Base-by-base conservation (phyloP, 2,888 invertebrate species). In the Synergus itoensis region DNA sequence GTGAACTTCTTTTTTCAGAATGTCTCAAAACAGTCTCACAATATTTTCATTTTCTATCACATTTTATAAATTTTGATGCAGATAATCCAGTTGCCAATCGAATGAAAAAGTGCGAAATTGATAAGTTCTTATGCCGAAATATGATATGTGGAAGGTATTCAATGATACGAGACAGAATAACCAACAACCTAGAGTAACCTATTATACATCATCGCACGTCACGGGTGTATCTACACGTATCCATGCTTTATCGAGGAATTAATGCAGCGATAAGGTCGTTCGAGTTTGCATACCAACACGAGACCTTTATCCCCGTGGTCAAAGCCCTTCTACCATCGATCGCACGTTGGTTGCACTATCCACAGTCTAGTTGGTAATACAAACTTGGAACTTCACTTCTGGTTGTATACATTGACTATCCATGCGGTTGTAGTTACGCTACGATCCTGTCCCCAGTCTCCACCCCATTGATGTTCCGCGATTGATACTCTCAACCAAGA, bases 151-250 rank as follows among this genome's bases (percentile, higher is more conserved):
- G 18, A 67, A 43, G 43, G 7, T 45, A 45, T 45, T 67, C 1
- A 43, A 43, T 67, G 67, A 21, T 67, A 28, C 12, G n/a, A 65
- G n/a, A 65, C 4, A 67, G 67, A 43, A 67, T 67, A 67, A 67
- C 67, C 7, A 21, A 43, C 43, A 67, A 67, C 21, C 67, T 67
- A 67, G 43, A 45, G 7, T n/a, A 48, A 75, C 16, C 16, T 57
- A 75, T 75, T 57, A 75, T 75, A 48, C 53, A 75, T 75, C 75
- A 57, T 53, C 16, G 48, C n/a, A 75, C 75, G 75, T 75, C 75
- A 75, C 36, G 75, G 40, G 36, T 57, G 57, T 57, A 75, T 75
- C 57, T 75, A 40, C 45, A 53, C 45, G 75, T 75, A 75, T 53
- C 57, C 57, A 67, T 67, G 67, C 67, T 67, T 67, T 67, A 67